These are phyloP conservation scores for Tiliacea citrago DNA, from an alignment of 2,888 invertebrate species.

Conservation along the genomic window DNA sequence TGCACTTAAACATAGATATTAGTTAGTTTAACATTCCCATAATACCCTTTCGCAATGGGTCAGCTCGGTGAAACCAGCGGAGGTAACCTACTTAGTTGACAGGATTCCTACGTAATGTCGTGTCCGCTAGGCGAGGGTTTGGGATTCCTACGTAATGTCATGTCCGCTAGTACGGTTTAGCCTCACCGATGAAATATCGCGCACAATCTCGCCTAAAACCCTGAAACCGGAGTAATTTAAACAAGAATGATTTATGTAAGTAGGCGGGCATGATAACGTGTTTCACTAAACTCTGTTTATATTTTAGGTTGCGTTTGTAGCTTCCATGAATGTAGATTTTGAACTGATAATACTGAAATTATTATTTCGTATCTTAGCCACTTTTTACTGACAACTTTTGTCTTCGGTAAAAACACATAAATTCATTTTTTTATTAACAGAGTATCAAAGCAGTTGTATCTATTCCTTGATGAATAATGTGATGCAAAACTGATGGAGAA, in stretches of 20 bases:
- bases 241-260: slow-evolving; percentile 66
- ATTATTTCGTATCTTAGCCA: slow-evolving; percentile 4
- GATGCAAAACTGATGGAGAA: background rate
- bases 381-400: slow-evolving; percentile 1
- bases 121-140: slow-evolving; percentile 47
- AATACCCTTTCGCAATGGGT: slow-evolving; percentile 28
- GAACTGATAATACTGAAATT: slow-evolving; percentile 11
- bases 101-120: slow-evolving; percentile 42
- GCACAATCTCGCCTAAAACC: slow-evolving; percentile 56
- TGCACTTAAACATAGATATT: slow-evolving; percentile 58
- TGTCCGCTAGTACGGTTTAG: slow-evolving; percentile 53
- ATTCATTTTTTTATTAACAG: background rate
- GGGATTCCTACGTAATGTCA: slow-evolving; percentile 44
- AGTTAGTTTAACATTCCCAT: slow-evolving; percentile 55
- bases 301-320: slow-evolving; percentile 36
- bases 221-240: slow-evolving; percentile 60
- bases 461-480: background rate
- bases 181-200: slow-evolving; percentile 57
- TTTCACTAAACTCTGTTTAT: slow-evolving; percentile 58
- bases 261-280: slow-evolving; percentile 57
- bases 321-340: slow-evolving; percentile 50
- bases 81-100: slow-evolving; percentile 57
- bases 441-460: background rate
- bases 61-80: slow-evolving; percentile 24
- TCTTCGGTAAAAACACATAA: background rate